A percentile compares a stretch with the other conserved stretches of the same genome.
Conservation (phyloP, 2,797 vertebrate species). For the Phalloptychus januarius region DNA sequence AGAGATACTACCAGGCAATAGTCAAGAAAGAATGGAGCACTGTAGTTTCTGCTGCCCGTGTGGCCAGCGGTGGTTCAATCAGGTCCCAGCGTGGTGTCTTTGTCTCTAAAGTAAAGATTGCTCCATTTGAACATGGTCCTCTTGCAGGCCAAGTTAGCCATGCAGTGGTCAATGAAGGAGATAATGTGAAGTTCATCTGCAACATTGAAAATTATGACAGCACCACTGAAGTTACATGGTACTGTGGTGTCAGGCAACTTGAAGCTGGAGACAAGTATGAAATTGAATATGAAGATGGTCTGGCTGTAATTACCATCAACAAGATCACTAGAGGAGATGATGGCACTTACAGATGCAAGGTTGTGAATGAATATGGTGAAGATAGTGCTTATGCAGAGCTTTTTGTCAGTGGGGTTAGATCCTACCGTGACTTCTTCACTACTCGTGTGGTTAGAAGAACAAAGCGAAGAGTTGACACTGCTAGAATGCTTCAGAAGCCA, state of each 20-base stretch:
- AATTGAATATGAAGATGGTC: conserved; percentile 93
- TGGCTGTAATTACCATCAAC: conserved; percentile 91
- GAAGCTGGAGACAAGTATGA: conserved; percentile 92
- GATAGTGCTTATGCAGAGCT: conserved; percentile 95
- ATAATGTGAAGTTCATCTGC: conserved; percentile 89
- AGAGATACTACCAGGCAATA: conserved; percentile 94
- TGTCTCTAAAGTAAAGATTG: conserved; percentile 95
- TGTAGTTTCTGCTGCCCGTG: conserved; percentile 91
- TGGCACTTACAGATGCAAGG: conserved; percentile 97
- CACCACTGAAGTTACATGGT: conserved; percentile 96
- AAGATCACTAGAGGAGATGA: conserved; percentile 91
- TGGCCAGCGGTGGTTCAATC: conserved; percentile 92
- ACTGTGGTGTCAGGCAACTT: conserved; percentile 94
- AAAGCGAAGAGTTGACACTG: conserved; percentile 92
- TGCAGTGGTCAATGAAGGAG: conserved; percentile 87
- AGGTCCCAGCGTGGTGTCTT: conserved; percentile 92
- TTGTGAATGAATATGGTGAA: conserved; percentile 96
- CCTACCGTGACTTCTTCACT: conserved; percentile 89
- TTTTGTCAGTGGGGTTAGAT: conserved; percentile 90
- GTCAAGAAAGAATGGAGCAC: conserved; percentile 94
- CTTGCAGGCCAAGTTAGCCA: conserved; percentile 91
- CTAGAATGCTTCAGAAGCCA: conserved; percentile 93
- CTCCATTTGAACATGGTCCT: conserved; percentile 95
- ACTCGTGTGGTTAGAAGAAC: conserved; percentile 90
- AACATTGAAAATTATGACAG: conserved; percentile 97